Conservation (phyloP, 2,113 vertebrate genomes). For the Nothobranchius kuhntae region DNA sequence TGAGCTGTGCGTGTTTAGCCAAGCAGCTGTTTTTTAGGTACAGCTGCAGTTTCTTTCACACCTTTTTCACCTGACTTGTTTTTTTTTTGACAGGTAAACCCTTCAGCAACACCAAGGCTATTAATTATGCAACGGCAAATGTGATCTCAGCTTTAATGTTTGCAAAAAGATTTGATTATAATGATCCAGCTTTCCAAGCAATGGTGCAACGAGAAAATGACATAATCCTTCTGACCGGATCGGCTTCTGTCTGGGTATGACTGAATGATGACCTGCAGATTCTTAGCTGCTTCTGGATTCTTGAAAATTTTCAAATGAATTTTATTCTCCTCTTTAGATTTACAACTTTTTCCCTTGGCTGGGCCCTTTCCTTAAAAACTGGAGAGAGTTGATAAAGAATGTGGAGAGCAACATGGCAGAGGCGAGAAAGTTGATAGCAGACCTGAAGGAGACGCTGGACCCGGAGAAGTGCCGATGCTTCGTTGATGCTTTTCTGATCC, state of each 20-base stretch:
- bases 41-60: no score
- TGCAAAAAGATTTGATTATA: conserved; percentile 73
- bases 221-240: conserved; percentile 20
- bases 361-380: conserved; percentile 31
- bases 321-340: conserved; percentile 34
- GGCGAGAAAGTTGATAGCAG: neutral
- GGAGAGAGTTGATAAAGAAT: conserved; percentile 21
- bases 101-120: conserved; percentile 41
- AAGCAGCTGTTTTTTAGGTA: no score
- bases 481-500: conserved; percentile 58
- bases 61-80: no score
- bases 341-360: conserved; percentile 57
- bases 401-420: neutral
- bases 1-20: no score
- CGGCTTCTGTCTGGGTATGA: conserved; percentile 49
- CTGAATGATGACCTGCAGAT: neutral
- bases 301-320: neutral
- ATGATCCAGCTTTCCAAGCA: conserved; percentile 49
- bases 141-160: conserved; percentile 71
- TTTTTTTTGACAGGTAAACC: conserved; percentile 47
- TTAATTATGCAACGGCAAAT: conserved; percentile 69
- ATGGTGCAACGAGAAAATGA: conserved; percentile 34
- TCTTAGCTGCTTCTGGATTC: no score
- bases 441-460: conserved; percentile 53
- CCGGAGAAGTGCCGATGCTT: conserved; percentile 52